A percentile compares a stretch with the other conserved stretches of the same genome.
These are phyloP conservation scores for Pocillopora grandis DNA, from an alignment of 92 coral and sea anemone genomes.

Conservation along the genomic window DNA sequence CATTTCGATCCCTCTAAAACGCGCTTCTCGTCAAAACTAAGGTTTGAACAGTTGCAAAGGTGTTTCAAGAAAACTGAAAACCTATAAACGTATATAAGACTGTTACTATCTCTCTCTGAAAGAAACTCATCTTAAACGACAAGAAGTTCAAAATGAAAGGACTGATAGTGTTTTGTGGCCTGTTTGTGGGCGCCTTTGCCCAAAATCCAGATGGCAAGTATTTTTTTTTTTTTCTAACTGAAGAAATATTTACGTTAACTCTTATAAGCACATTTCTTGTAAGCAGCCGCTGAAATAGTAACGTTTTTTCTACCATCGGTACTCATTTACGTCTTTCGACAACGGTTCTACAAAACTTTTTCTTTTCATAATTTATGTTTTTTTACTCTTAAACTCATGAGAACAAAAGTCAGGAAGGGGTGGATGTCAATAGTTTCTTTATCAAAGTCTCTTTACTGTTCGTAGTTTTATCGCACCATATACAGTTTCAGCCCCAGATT, in stretches of 20 bases:
- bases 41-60: not conserved
- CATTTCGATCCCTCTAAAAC: not conserved
- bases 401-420: too few species aligned
- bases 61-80: not conserved
- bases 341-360: too few species aligned
- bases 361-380: too few species aligned
- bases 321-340: too few species aligned
- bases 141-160: not conserved
- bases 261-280: not conserved
- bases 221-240: too few species aligned
- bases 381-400: too few species aligned
- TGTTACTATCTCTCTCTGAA: not conserved
- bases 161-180: not conserved
- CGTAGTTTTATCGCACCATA: too few species aligned
- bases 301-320: too few species aligned
- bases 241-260: not conserved
- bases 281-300: not conserved
- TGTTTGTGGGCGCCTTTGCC: not conserved
- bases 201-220: not conserved
- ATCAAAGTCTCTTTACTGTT: too few species aligned
- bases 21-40: not conserved
- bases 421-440: not conserved
- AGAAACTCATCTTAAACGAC: not conserved
- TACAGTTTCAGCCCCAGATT: too few species aligned
- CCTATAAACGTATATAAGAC: not conserved